A percentile compares a stretch with the other conserved stretches of the same genome.
Conservation (phyloP, 2,797 vertebrate genomes). For the Lagorchestes hirsutus region DNA sequence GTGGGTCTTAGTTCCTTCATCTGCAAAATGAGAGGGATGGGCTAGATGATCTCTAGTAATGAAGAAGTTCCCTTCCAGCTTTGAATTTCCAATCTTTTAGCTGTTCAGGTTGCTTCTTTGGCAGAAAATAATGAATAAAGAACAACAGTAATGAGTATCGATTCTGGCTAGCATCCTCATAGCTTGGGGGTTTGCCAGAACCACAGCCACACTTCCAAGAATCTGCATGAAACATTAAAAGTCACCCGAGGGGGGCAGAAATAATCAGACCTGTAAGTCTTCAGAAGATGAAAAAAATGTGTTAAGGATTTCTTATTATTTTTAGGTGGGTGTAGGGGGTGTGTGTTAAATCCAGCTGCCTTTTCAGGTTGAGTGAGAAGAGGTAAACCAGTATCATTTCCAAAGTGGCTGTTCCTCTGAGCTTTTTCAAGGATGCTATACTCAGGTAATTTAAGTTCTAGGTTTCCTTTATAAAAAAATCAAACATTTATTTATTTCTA, state of each 20-base stretch:
- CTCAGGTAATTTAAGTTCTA: not conserved
- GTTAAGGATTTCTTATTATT: not conserved
- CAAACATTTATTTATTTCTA: not conserved
- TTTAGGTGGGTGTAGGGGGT: not conserved
- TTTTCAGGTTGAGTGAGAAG: not conserved
- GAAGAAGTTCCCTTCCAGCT: not conserved
- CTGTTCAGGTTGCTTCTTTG: not conserved
- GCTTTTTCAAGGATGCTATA: not conserved
- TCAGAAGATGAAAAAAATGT: not conserved
- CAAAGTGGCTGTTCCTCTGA: not conserved
- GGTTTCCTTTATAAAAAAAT: not conserved
- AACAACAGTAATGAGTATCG: not conserved
- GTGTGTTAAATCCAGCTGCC: not conserved
- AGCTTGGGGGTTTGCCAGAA: not conserved
- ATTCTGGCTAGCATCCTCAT: not conserved
- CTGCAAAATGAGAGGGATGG: not conserved
- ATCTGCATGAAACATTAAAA: slow-evolving; percentile 9
- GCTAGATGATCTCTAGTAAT: not conserved
- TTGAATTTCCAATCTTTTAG: not conserved
- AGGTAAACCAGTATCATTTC: not conserved
- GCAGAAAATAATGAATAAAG: not conserved
- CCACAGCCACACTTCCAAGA: not conserved
- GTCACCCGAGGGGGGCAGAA: not conserved
- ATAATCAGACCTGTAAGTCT: not conserved
- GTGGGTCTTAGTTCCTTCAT: not conserved